Base-by-base conservation (phyloP, 1,140 invertebrate genomes). In the Probaryconus sp. region DNA sequence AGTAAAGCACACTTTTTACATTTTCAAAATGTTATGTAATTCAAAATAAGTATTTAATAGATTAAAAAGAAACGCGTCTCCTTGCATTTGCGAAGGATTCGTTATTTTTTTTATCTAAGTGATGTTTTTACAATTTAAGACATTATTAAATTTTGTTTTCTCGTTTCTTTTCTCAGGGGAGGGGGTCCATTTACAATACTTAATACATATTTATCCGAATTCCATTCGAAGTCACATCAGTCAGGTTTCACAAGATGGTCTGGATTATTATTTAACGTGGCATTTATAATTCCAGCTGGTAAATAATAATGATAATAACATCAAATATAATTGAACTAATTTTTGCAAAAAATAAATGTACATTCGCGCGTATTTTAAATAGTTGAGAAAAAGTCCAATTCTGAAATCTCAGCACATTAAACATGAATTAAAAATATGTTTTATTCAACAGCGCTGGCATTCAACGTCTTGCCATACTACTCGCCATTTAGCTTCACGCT, bases 371-470 rank as follows among this genome's bases (percentile, higher is more conserved):
- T n/a, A n/a, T n/a, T n/a, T n/a, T n/a, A n/a, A n/a, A n/a, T n/a
- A n/a, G n/a, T n/a, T n/a, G n/a, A n/a, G n/a, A n/a, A n/a, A n/a
- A n/a, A n/a, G n/a, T n/a, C n/a, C n/a, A n/a, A n/a, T n/a, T n/a
- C n/a, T n/a, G n/a, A 45, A 45, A 13, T 17, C 6, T n/a, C 26
- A 11, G 11, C 16, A 31, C 17, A 37, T 16, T 16, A n/a, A 51
- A 37, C 30, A 10, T 21, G 17, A 51, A 58, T 60, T 60, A 51
- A 68, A 58, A 11, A 14, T n/a, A 58, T 70, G 6, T 58, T 53
- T 61, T 58, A 47, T 64, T 72, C 56, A 35, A 40, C 64, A 91
- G 90, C 83, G 11, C 20, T 91, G 38, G 91, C 88, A 0, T 89
- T 90, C 75, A 78, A 80, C 1, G 79, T 91, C 3, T 82, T 90